Evolutionary conservation across 2,113 vertebrate species (phyloP), one percentile per base, ranked within the genome.

Genomic region (Muntiacus reevesi): DNA sequence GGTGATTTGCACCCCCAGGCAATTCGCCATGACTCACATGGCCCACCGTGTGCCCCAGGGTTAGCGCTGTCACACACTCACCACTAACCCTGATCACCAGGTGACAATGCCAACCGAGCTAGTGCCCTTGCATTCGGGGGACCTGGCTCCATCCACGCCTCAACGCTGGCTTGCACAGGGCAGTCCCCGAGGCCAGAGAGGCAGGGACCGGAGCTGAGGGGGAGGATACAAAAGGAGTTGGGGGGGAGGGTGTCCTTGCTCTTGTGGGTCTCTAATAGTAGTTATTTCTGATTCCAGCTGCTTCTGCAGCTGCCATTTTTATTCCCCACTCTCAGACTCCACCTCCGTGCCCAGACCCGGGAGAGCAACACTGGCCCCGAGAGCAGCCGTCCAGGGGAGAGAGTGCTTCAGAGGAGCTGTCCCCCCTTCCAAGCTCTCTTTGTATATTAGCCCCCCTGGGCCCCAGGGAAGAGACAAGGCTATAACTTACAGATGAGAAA

Each of bases 161-260:
- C 50, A 30, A 45, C 0, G 9, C 1, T 6, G 19, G 28, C 17
- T 28, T 76, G 57, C 21, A 74, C 52, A 17, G 15, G n/a, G 21
- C 7, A 40, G 23, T 19, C 40, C 33, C 30, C 0, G 0, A 74
- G 36, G 19, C 14, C n/a, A 89, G 40, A 91, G 28, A 23, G 36
- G 28, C 19, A 40, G 21, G 33, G 12, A 79, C 12, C 28, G 8
- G 8, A 76, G 81, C 1, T 30, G 1, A 45, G 11, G 33, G 6
- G 71, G 6, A 17, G 25, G 28, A 2, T 25, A 47, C 19, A 2
- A 25, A 30, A 17, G 0, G 15, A 17, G 2, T 50, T n/a, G 21
- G 5, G 0, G 17, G 8, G 19, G 3, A 14, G 4, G 19, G 50
- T 2, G 25, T 54, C 52, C 62, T 52, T 55, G 52, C 13, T 59